These are phyloP conservation scores for Synergus japonicus DNA, from an alignment of 2,888 invertebrate genomes.

Conservation along the genomic window DNA sequence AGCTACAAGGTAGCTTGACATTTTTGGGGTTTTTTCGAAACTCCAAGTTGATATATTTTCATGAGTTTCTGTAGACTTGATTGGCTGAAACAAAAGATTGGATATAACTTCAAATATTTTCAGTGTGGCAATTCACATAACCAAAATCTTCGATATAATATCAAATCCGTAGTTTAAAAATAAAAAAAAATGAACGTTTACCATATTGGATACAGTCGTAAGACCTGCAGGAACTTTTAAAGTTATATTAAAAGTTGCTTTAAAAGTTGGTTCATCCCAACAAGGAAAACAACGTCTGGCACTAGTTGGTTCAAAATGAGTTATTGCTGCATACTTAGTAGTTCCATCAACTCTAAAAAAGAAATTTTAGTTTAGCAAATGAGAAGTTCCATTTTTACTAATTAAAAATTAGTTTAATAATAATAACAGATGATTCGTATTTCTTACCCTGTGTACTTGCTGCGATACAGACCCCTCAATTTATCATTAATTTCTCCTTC, in stretches of 20 bases:
- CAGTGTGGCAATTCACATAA: background rate
- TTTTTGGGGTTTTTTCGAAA: conserved; percentile 42
- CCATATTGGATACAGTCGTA: conserved; percentile 96
- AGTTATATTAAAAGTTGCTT: conserved; percentile 95
- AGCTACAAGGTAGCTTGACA: conserved; percentile 70
- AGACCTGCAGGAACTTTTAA: conserved; percentile 89
- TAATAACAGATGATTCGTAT: background rate
- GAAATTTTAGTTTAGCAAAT: background rate
- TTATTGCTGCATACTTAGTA: conserved; percentile 91
- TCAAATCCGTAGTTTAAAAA: background rate
- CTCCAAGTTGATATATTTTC: conserved; percentile 82
- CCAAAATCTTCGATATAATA: no score
- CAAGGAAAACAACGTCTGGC: conserved; percentile 97
- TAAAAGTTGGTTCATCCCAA: conserved; percentile 98
- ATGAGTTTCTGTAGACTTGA: conserved; percentile 62
- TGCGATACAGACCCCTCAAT: conserved; percentile 96
- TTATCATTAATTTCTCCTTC: conserved; percentile 93
- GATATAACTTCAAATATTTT: background rate
- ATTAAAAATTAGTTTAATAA: background rate
- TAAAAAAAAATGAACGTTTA: conserved; percentile 67
- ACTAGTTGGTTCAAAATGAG: conserved; percentile 94
- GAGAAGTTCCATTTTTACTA: background rate
- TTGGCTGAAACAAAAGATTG: conserved; percentile 67
- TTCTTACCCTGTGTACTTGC: conserved; percentile 84
- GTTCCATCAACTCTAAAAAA: conserved; percentile 82